Conservation (phyloP, 2,797 vertebrate genomes). For the Sitta carolinensis region DNA sequence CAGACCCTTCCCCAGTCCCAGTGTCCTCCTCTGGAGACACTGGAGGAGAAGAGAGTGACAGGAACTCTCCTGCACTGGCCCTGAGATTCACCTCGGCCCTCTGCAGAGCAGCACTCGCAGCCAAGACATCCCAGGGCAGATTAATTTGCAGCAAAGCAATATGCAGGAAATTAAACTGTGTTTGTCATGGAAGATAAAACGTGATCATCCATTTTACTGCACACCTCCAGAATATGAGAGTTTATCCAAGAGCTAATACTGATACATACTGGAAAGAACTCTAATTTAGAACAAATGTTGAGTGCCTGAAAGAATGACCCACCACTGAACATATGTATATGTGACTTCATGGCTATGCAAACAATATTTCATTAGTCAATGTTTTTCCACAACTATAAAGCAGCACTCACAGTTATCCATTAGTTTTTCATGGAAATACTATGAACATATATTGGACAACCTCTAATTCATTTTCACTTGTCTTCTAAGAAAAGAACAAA, state of each 20-base stretch:
- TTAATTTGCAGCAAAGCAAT: conserved; percentile 15
- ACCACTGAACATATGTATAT: background rate
- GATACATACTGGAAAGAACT: background rate
- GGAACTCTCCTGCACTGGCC: background rate
- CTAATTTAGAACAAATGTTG: background rate
- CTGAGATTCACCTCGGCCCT: background rate
- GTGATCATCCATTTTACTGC: background rate
- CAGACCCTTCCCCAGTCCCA: background rate
- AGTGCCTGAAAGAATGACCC: background rate
- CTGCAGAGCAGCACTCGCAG: background rate
- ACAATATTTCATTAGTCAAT: background rate
- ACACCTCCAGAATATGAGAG: background rate
- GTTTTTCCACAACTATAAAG: background rate
- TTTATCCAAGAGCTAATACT: background rate
- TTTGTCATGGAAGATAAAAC: conserved; percentile 1
- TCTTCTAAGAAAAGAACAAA: background rate
- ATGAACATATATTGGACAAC: background rate
- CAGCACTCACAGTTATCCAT: background rate
- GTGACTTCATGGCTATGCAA: background rate
- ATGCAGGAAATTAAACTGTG: background rate
- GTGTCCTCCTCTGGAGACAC: background rate
- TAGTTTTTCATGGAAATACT: background rate
- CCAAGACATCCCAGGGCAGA: background rate
- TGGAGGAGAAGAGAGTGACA: background rate
- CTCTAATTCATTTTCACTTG: background rate